Evolutionary conservation across 2,113 vertebrate species (phyloP), one percentile per base, ranked within the genome.

Genomic region (Zosterops pallidus): DNA sequence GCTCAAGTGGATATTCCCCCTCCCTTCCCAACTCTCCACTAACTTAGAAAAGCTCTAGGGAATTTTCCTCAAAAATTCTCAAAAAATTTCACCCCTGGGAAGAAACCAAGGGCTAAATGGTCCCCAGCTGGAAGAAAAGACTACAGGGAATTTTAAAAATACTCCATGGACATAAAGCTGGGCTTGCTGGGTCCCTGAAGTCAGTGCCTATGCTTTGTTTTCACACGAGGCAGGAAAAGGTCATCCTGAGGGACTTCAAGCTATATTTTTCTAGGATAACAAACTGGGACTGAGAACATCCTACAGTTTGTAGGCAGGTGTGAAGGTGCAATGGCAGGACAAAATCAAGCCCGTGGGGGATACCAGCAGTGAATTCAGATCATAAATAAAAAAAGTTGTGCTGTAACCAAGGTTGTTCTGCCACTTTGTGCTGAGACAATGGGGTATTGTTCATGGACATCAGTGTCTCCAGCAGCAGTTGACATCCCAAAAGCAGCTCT

Each of bases 61-160:
- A 90, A 96, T 96, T 97, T 96, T 95, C 92, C 89, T 92, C 53
- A 65, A 95, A 96, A 97, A 9, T 81, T 96, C 74, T 53, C 88
- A 92, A 82, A 94, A 89, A 84, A 65, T 41, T 90, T 82, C 49
- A 67, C 25, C 44, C 5, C 33, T 56, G 76, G 85, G 72, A 92
- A 93, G 88, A 92, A 88, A 88, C 49, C 46, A 46, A 70, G 60
- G 28, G 14, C 60, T 70, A 68, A 65, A 59, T 9, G 2, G 62
- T 78, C 68, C 92, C 76, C 20, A 20, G 52, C 8, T 8, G 1
- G 46, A 67, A 67, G 49, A 42, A 92, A 86, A 79, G 37, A 69
- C 79, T 77, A 62, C 44, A 77, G 56, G 62, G 57, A 81, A 83
- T 46, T 46, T 52, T 53, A 13, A 68, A 89, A 92, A 90, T 42